Evolutionary conservation across 2,888 invertebrate species (phyloP).

Genomic region (Rhagonycha lutea): DNA sequence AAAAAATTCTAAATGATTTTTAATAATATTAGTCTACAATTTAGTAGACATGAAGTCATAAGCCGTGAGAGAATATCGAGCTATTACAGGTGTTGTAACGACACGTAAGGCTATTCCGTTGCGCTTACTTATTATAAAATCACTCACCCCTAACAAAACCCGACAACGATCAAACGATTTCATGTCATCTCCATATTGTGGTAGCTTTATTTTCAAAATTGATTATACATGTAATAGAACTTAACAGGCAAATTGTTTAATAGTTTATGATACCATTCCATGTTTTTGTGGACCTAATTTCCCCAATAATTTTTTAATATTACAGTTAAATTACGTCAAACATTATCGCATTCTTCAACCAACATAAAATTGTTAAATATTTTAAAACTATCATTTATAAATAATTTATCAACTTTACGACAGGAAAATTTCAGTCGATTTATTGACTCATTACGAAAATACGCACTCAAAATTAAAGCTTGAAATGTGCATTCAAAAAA

Average conservation of each 20-base stretch:
- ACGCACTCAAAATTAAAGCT: neutral
- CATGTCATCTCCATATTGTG: slow-evolving; percentile 29
- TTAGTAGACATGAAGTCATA: slow-evolving; percentile 45
- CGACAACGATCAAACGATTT: slow-evolving; percentile 35
- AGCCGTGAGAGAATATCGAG: slow-evolving; percentile 53
- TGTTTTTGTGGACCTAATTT: slow-evolving; percentile 1
- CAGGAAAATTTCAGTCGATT: neutral
- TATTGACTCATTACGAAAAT: neutral
- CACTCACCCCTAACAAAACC: slow-evolving; percentile 35
- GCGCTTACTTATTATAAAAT: slow-evolving; percentile 39
- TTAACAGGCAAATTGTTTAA: slow-evolving; percentile 10
- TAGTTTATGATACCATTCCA: slow-evolving; percentile 2
- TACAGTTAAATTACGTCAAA: neutral
- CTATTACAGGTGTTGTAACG: slow-evolving; percentile 48
- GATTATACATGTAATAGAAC: slow-evolving; percentile 24
- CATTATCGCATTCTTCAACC: neutral
- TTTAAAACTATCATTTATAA: neutral
- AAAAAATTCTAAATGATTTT: slow-evolving; percentile 36
- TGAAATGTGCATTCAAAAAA: too few species aligned
- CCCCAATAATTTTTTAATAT: neutral
- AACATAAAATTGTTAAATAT: neutral
- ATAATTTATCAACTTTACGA: neutral
- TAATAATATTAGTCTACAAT: slow-evolving; percentile 23
- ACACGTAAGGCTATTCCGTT: slow-evolving; percentile 43
- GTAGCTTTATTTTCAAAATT: slow-evolving; percentile 26